Evolutionary conservation across 1,140 invertebrate genomes (phyloP).

Genomic region (Hycleus cichorii): DNA sequence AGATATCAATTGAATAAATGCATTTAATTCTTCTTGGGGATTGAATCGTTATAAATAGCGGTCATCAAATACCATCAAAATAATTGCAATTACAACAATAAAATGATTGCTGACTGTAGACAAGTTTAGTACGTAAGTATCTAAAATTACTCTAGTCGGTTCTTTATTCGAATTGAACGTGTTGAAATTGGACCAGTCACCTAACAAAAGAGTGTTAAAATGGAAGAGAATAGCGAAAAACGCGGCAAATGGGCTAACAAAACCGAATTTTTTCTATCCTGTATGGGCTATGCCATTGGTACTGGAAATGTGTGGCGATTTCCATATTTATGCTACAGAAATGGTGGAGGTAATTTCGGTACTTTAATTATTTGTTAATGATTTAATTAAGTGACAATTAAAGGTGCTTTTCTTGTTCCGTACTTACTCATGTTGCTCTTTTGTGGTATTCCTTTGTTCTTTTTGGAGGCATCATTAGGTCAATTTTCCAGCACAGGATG

Average conservation of each 20-base stretch:
- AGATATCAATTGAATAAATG: too few relatives aligned
- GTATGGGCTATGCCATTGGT: conserved; percentile 67
- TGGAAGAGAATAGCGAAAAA: not conserved
- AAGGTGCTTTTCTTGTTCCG: conserved; percentile 70
- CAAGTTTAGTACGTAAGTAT: too few relatives aligned
- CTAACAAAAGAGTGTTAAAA: too few relatives aligned
- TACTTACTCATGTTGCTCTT: conserved; percentile 68
- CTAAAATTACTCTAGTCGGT: too few relatives aligned
- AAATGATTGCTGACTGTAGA: too few relatives aligned
- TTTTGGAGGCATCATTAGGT: conserved; percentile 80
- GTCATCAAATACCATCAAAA: too few relatives aligned
- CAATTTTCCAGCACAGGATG: conserved; percentile 78
- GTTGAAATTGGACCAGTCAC: too few relatives aligned
- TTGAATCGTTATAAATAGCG: too few relatives aligned
- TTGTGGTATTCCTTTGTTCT: conserved; percentile 82
- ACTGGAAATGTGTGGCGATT: conserved; percentile 85
- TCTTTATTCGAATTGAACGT: too few relatives aligned
- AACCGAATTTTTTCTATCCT: conserved; percentile 66
- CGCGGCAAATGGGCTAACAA: conserved; percentile 53
- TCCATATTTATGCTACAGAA: conserved; percentile 74
- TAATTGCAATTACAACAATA: too few relatives aligned
- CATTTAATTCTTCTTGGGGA: too few relatives aligned
- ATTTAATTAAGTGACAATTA: conserved; percentile 23
- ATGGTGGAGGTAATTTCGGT: conserved; percentile 61
- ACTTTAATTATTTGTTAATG: not conserved